Evolutionary conservation across 1,140 invertebrate genomes (phyloP).

Genomic region (Oedothorax gibbosus): DNA sequence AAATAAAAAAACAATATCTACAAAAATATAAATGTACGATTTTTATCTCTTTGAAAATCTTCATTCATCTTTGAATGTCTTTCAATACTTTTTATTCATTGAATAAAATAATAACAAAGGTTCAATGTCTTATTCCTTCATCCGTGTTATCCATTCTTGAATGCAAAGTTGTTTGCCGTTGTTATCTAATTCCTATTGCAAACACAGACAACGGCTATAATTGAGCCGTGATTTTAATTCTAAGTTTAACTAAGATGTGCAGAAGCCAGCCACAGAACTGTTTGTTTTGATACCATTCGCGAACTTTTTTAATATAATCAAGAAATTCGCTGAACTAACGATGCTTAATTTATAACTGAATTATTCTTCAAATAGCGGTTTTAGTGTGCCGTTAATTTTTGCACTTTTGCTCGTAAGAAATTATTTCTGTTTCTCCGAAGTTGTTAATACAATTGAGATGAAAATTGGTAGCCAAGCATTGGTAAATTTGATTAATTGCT

Average conservation of each 20-base stretch:
- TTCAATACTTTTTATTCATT: too few species aligned
- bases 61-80: too few species aligned
- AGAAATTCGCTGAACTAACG: slow-evolving; percentile 22
- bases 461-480: slow-evolving; percentile 9
- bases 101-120: slow-evolving; percentile 1
- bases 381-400: slow-evolving; percentile 10
- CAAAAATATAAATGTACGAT: too few species aligned
- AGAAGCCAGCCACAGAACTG: not conserved
- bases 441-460: not conserved
- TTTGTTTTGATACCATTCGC: slow-evolving; percentile 28
- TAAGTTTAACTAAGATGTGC: slow-evolving; percentile 22
- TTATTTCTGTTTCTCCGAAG: not conserved
- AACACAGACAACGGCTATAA: slow-evolving; percentile 35
- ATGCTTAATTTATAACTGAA: slow-evolving; percentile 54
- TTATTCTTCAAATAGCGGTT: slow-evolving; percentile 26
- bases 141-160: slow-evolving; percentile 18
- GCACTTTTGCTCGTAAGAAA: not conserved
- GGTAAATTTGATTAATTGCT: slow-evolving; percentile 42
- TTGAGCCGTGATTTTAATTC: slow-evolving; percentile 56
- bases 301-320: not conserved
- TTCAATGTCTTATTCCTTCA: not conserved
- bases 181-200: slow-evolving; percentile 45
- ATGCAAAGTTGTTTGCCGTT: slow-evolving; percentile 51
- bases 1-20: too few species aligned
- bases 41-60: too few species aligned